Evolutionary conservation across 1,140 invertebrate species (phyloP).

Genomic region (Proctacanthus coquilletti): DNA sequence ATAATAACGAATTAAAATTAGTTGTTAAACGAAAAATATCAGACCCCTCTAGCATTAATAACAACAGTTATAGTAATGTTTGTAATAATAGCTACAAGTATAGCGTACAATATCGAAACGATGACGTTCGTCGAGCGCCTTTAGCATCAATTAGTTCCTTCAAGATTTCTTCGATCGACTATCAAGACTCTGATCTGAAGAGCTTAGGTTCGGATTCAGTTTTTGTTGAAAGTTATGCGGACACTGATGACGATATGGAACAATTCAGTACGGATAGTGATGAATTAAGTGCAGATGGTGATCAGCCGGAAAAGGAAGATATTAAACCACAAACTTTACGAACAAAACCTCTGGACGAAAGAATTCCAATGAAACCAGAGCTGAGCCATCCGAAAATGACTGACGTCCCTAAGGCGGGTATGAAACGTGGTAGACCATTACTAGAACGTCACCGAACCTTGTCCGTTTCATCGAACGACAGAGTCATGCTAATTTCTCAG

Average conservation of each 20-base stretch:
- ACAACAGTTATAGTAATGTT: background rate
- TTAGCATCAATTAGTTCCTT: conserved; percentile 63
- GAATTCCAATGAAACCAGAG: no score
- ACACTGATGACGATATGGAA: conserved; percentile 64
- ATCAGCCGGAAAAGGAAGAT: background rate
- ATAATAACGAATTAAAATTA: background rate
- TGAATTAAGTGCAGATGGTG: conserved; percentile 22
- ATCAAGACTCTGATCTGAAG: conserved; percentile 41
- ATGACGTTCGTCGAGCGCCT: conserved; percentile 39
- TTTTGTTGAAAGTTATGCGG: conserved; percentile 40
- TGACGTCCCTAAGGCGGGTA: no score
- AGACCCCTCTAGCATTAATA: background rate
- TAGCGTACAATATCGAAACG: conserved; percentile 3
- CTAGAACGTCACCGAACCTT: conserved; percentile 23
- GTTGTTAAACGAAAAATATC: background rate
- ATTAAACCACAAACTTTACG: no score
- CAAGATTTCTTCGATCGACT: conserved; percentile 49
- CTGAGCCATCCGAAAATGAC: no score
- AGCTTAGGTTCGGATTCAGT: conserved; percentile 59
- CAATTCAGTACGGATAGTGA: conserved; percentile 67
- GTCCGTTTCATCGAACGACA: conserved; percentile 11
- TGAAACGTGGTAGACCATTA: no score
- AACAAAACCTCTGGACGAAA: no score
- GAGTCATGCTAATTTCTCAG: background rate
- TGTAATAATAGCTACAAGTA: background rate